Base-by-base conservation (phyloP, 2,888 invertebrate species). In the Zygaena filipendulae region DNA sequence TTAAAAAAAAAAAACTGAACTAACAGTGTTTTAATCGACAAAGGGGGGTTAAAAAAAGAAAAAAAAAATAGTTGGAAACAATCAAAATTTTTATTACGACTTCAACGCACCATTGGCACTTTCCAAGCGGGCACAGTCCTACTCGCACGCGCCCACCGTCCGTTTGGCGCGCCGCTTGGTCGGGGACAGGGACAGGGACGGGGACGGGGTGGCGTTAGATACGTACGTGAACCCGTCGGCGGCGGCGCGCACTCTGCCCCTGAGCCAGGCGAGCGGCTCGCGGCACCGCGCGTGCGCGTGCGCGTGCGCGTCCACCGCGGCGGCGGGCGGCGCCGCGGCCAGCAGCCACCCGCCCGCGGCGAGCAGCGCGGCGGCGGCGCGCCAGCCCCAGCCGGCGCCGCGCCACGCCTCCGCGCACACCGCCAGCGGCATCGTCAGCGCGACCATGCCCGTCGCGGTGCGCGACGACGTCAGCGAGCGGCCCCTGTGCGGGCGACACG, bases 381-480 rank as follows among this genome's bases (percentile, higher is more conserved):
- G 44, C 56, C 47, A 40, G 22, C 29, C 43, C 2, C 37, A 41
- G n/a, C 40, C 38, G 5, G 38, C 49, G 11, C 45, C 59, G 10
- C 61, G 55, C 55, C 52, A 59, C 42, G 49, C 46, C 33, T 96
- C 95, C 43, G 91, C 92, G 43, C 91, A 71, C 85, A 95, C 91
- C 18, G 94, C 88, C 71, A 97, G 83, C 29, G 97, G 97, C 61
- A 94, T 90, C 38, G 90, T 91, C 46, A 97, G 77, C 42, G 91
- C 91, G 39, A 96, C 84, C 32, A 94, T 86, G 47, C 95, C 67
- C 2, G 94, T 95, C 13, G 94, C 97, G 46, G 94, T 89, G 25
- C 93, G 82, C 1, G 94, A 89, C 8, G 96, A 96, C 10, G 97
- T 97, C 46, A 97, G 77, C 48, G 96, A 95, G 49, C 94, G 91